Evolutionary conservation across 2,888 invertebrate genomes (phyloP).

Genomic region (Phlogophora meticulosa): DNA sequence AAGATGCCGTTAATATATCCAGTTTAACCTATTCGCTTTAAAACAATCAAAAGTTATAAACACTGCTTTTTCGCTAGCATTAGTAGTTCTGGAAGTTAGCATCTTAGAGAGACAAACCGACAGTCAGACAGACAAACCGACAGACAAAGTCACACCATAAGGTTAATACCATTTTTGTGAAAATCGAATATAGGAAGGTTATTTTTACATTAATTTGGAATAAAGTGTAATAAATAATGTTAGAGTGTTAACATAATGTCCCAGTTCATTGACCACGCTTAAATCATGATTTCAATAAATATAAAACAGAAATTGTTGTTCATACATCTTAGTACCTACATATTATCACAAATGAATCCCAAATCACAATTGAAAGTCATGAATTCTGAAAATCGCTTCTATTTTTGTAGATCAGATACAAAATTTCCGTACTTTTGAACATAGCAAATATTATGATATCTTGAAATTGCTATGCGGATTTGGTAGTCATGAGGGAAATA

Average conservation of each 20-base stretch:
- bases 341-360: too few species aligned
- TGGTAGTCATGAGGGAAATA: slow-evolving; percentile 12
- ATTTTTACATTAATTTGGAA: neutral
- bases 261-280: slow-evolving; percentile 20
- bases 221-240: neutral
- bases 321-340: neutral
- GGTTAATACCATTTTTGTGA: too few species aligned
- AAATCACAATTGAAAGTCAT: slow-evolving; percentile 7
- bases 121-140: too few species aligned
- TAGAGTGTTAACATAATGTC: neutral
- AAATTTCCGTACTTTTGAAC: slow-evolving; percentile 7
- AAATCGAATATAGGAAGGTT: too few species aligned
- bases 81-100: too few species aligned
- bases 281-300: slow-evolving; percentile 25
- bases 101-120: too few species aligned
- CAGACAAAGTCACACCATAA: too few species aligned
- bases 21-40: too few species aligned
- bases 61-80: too few species aligned
- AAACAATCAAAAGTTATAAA: too few species aligned
- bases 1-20: too few species aligned
- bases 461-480: slow-evolving; percentile 25
- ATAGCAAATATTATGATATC: slow-evolving; percentile 27
- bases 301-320: neutral
- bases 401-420: neutral
- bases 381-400: slow-evolving; percentile 7